Conservation (phyloP, 2,113 vertebrate species). For the Laterallus jamaicensis region DNA sequence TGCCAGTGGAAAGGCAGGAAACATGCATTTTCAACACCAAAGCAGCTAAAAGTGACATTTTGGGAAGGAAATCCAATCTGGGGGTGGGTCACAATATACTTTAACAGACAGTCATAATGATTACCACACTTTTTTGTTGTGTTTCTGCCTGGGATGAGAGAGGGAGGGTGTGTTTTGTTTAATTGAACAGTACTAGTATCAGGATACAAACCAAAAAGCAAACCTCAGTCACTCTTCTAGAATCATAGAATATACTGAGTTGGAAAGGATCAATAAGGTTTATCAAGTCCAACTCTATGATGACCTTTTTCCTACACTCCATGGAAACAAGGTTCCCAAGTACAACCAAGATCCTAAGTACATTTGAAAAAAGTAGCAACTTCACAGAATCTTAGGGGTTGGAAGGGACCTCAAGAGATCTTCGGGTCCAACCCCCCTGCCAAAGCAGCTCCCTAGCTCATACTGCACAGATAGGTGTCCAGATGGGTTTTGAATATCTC, state of each 20-base stretch:
- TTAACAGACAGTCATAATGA: not conserved
- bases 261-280: too few species aligned
- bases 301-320: not conserved
- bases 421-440: too few species aligned
- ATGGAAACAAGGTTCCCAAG: not conserved
- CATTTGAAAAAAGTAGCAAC: not conserved
- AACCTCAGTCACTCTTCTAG: not conserved
- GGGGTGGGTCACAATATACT: accelerated
- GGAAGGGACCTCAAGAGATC: too few species aligned
- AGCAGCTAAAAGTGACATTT: not conserved
- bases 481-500: too few species aligned
- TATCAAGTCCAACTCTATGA: not conserved
- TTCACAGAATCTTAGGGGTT: too few species aligned
- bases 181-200: not conserved
- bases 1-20: not conserved
- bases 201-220: not conserved
- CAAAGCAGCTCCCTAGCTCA: too few species aligned
- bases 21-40: not conserved
- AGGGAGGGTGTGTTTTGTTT: too few species aligned
- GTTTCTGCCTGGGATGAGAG: too few species aligned
- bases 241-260: too few species aligned
- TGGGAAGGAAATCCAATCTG: not conserved
- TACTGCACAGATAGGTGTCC: too few species aligned
- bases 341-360: not conserved
- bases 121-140: not conserved